A percentile compares a stretch with the other conserved stretches of the same genome.
Evolutionary conservation across 2,888 invertebrate genomes (phyloP).

Genomic region (Scrobipalpa atriplicella): DNA sequence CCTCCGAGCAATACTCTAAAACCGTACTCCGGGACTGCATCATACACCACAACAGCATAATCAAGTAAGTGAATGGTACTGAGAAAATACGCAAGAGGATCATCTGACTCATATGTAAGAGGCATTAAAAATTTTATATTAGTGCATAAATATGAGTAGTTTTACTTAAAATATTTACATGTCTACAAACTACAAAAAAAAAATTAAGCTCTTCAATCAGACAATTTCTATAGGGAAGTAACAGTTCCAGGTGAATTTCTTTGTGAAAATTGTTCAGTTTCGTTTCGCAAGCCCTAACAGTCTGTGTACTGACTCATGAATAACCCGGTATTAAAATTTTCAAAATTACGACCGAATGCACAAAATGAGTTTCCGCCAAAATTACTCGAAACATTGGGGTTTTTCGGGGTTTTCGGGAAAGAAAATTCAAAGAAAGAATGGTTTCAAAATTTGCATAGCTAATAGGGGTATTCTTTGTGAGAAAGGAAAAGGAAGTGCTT

Average conservation of each 20-base stretch:
- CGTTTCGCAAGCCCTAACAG: too few species aligned
- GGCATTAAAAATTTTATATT: too few species aligned
- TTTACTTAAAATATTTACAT: too few species aligned
- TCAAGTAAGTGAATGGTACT: slow-evolving; percentile 53
- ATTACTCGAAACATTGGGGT: not conserved
- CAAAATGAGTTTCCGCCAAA: not conserved
- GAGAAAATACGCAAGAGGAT: too few species aligned
- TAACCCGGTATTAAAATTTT: slow-evolving; percentile 11
- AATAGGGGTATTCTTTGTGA: slow-evolving; percentile 22
- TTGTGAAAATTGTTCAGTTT: too few species aligned
- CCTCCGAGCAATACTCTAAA: slow-evolving; percentile 44
- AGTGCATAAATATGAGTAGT: too few species aligned
- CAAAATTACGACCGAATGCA: slow-evolving; percentile 8
- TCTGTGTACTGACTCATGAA: too few species aligned
- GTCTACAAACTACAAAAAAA: too few species aligned
- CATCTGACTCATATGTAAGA: too few species aligned
- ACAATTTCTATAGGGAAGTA: too few species aligned
- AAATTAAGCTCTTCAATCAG: too few species aligned
- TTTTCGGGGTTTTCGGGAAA: not conserved
- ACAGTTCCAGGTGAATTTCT: too few species aligned
- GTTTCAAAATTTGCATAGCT: slow-evolving; percentile 16
- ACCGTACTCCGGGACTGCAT: slow-evolving; percentile 67
- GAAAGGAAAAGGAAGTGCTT: slow-evolving; percentile 17
- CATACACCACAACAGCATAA: slow-evolving; percentile 71
- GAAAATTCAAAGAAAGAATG: slow-evolving; percentile 12